A percentile compares a stretch with the other conserved stretches of the same genome.
Conservation (phyloP, 2,888 invertebrate species). For the Dioctria linearis region DNA sequence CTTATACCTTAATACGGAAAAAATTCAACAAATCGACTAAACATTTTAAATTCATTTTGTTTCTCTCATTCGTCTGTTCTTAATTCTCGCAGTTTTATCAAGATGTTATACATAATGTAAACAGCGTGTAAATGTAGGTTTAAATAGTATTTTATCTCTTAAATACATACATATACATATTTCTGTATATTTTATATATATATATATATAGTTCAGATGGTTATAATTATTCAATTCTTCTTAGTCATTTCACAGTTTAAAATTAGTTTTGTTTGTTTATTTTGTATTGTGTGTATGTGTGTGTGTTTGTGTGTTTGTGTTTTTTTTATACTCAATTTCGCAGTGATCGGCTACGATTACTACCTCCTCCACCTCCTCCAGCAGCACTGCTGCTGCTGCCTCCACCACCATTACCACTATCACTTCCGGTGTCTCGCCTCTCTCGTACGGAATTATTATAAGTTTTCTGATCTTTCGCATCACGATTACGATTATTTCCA, state of each 20-base stretch:
- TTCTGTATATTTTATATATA: conserved; percentile 15
- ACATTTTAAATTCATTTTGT: conserved; percentile 46
- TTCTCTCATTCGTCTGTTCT: conserved; percentile 26
- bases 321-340: conserved; percentile 46
- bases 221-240: conserved; percentile 32
- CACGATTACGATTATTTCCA: conserved; percentile 62
- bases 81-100: conserved; percentile 1
- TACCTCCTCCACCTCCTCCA: conserved; percentile 53
- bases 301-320: conserved; percentile 15
- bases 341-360: conserved; percentile 65
- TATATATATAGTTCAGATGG: conserved; percentile 14
- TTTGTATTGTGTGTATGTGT: neutral
- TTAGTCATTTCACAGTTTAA: conserved; percentile 42
- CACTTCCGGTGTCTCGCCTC: conserved; percentile 62
- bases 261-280: conserved; percentile 31
- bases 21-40: conserved; percentile 50
- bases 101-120: conserved; percentile 11
- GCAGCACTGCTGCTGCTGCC: conserved; percentile 61
- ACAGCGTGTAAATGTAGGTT: conserved; percentile 36
- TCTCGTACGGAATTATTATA: conserved; percentile 62
- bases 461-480: conserved; percentile 56
- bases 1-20: conserved; percentile 52
- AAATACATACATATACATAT: conserved; percentile 35
- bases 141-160: conserved; percentile 42
- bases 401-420: conserved; percentile 57